A percentile compares a stretch with the other conserved stretches of the same genome.
Evolutionary conservation across 64 coral and sea anemone species (phyloP).

Genomic region (Porites lutea): DNA sequence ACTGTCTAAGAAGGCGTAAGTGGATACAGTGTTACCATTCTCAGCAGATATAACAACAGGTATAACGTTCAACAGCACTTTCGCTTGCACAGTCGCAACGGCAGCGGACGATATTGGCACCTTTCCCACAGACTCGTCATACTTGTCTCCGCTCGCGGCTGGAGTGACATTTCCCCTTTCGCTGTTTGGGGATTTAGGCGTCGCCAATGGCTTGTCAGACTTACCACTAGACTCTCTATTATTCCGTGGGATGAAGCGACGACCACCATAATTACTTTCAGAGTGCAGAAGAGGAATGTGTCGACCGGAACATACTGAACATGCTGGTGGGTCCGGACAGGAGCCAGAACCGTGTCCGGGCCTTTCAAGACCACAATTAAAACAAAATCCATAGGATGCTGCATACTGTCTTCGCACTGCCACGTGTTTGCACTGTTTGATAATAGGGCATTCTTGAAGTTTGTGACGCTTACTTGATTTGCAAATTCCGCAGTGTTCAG

Average conservation of each 20-base stretch:
- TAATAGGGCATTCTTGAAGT: constrained; percentile 61
- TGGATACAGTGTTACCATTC: too few species aligned
- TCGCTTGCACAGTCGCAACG: too few species aligned
- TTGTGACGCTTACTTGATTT: constrained; percentile 53
- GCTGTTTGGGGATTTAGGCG: too few species aligned
- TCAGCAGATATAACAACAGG: too few species aligned
- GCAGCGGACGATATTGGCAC: too few species aligned
- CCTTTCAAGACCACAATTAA: not conserved
- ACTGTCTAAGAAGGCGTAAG: not conserved
- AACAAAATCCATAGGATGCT: constrained; percentile 54
- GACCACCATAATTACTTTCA: constrained; percentile 17
- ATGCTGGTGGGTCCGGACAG: constrained; percentile 65
- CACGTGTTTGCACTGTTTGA: constrained; percentile 59
- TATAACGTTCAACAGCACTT: too few species aligned
- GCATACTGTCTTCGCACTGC: constrained; percentile 69
- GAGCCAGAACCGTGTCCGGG: constrained; percentile 3
- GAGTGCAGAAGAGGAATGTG: constrained; percentile 40
- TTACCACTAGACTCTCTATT: constrained; percentile 20
- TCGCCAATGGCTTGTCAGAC: not conserved
- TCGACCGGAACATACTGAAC: constrained; percentile 33
- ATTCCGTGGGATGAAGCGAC: not conserved
- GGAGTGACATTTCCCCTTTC: too few species aligned
- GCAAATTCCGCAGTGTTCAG: constrained; percentile 44
- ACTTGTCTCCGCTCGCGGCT: too few species aligned
- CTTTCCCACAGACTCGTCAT: too few species aligned